Evolutionary conservation across 1,140 invertebrate genomes (phyloP).

Genomic region (Drosophila azteca): DNA sequence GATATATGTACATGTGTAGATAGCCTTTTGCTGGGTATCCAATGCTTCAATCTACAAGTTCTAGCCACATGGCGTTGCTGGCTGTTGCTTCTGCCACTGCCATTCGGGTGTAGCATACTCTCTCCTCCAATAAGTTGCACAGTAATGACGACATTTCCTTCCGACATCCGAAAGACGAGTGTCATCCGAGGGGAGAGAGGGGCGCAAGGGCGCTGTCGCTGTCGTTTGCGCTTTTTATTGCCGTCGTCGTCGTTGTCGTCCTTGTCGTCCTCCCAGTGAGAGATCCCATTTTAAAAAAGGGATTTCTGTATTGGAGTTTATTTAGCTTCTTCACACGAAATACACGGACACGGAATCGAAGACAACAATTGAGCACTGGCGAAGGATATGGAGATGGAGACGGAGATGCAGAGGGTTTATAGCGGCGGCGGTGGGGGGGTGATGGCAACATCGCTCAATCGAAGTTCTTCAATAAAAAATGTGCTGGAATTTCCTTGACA

Average conservation of each 20-base stretch:
- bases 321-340: constrained; percentile 50
- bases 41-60: no score
- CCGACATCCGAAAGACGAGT: constrained; percentile 31
- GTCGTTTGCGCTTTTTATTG: constrained; percentile 70
- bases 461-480: constrained; percentile 73
- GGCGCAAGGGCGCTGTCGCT: constrained; percentile 31
- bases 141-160: constrained; percentile 76
- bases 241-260: constrained; percentile 26
- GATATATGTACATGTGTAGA: no score
- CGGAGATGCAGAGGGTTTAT: not conserved
- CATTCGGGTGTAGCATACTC: not conserved
- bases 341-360: not conserved
- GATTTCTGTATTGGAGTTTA: constrained; percentile 68
- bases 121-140: constrained; percentile 54
- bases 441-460: constrained; percentile 54
- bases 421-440: not conserved
- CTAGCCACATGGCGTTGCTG: not conserved
- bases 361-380: not conserved
- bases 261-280: constrained; percentile 20
- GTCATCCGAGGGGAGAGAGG: not conserved
- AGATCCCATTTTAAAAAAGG: constrained; percentile 47
- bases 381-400: not conserved
- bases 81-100: constrained; percentile 1
- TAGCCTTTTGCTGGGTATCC: no score
- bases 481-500: constrained; percentile 64